Percentiles rank a stretch among this genome's conserved stretches.
Evolutionary conservation across 1,140 invertebrate species (phyloP).

Genomic region (Drosophila busckii): DNA sequence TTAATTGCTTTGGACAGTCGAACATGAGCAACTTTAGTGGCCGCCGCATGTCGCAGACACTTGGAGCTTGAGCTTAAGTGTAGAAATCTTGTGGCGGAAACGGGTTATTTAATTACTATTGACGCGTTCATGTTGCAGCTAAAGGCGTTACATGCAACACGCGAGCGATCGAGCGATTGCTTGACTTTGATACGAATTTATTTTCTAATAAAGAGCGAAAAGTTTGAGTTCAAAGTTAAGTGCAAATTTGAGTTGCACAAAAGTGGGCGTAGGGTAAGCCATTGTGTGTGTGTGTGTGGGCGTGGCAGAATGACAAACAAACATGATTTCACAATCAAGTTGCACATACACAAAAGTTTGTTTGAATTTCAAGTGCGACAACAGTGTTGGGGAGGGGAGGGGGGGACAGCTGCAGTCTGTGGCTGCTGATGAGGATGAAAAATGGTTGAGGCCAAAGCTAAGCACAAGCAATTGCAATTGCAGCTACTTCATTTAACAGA

Average conservation of each 20-base stretch:
- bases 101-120: conserved; percentile 75
- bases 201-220: conserved; percentile 25
- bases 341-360: conserved; percentile 60
- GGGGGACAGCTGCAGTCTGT: not conserved
- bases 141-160: conserved; percentile 26
- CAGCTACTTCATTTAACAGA: no score
- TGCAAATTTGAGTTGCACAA: not conserved
- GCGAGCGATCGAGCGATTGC: conserved; percentile 31
- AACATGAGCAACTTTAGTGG: conserved; percentile 33
- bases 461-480: conserved; percentile 50
- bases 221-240: conserved; percentile 16
- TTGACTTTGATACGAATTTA: conserved; percentile 8
- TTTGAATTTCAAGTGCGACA: conserved; percentile 57
- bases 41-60: not conserved
- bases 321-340: conserved; percentile 72
- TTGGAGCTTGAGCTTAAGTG: not conserved
- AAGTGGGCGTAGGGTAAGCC: not conserved
- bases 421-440: conserved; percentile 42
- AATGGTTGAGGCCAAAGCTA: conserved; percentile 28
- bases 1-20: conserved; percentile 72
- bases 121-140: conserved; percentile 36
- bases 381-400: not conserved
- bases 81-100: conserved; percentile 17
- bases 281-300: not conserved
- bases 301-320: conserved; percentile 39